Percentiles rank a stretch among this genome's conserved stretches.
phyloP scores from a whole-genome alignment of 2,888 invertebrate species.

The Eupithecia dodoneata region DNA sequence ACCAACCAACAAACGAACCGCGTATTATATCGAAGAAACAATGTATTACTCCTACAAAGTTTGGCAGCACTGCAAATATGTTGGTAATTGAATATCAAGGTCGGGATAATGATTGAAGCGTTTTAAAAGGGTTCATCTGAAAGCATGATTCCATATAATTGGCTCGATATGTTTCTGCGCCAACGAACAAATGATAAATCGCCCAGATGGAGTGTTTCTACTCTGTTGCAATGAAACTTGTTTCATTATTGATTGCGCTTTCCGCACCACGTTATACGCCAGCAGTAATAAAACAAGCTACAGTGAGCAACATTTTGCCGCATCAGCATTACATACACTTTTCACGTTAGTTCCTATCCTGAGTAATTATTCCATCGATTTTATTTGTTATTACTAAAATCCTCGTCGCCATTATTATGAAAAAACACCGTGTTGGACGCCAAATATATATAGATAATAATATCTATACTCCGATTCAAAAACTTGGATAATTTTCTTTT shows the following conservation, averaged over 20 bases:
- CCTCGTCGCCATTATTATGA: background rate
- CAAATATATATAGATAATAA: background rate
- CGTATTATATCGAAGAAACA: background rate
- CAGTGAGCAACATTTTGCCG: background rate
- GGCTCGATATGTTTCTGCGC: constrained; percentile 10
- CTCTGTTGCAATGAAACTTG: constrained; percentile 12
- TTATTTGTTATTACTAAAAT: background rate
- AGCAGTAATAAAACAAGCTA: background rate
- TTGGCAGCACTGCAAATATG: background rate
- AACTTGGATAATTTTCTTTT: no score
- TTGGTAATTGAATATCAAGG: background rate
- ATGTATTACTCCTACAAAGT: constrained; percentile 4
- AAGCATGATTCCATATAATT: background rate
- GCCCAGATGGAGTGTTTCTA: constrained; percentile 11
- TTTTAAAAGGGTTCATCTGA: background rate
- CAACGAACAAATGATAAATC: constrained; percentile 23
- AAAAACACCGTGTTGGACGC: constrained; percentile 16
- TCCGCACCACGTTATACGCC: constrained; percentile 13
- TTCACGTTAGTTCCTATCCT: background rate
- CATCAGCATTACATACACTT: background rate
- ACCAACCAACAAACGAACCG: background rate
- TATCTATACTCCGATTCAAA: no score
- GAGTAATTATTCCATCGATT: background rate
- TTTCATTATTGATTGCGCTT: constrained; percentile 17
- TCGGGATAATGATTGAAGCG: background rate